These are phyloP conservation scores for Recurvirostra avosetta DNA, from an alignment of 2,113 vertebrate genomes.

Conservation along the genomic window DNA sequence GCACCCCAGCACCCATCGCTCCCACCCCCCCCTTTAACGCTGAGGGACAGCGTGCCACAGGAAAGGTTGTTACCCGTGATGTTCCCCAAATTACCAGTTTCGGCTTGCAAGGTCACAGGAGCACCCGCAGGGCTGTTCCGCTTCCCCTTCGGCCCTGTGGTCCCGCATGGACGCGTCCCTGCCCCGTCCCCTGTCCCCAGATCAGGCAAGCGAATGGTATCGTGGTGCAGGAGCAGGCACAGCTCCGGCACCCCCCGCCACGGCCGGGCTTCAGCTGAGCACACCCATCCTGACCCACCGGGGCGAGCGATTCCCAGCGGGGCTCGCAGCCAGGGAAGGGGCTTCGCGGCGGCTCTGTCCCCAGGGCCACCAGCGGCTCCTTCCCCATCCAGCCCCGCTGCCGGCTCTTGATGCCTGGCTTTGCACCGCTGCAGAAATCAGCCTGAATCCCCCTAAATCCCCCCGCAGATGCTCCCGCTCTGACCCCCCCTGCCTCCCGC, in stretches of 20 bases:
- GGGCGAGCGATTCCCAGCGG: neutral
- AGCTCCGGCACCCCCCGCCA: rapidly evolving
- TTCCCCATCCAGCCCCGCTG: neutral
- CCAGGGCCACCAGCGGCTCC: neutral
- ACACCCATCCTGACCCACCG: neutral
- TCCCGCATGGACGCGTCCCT: neutral
- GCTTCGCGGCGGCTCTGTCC: neutral
- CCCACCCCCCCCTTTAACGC: too few species aligned
- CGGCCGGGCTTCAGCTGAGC: rapidly evolving
- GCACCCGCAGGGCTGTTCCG: neutral
- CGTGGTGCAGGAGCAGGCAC: neutral
- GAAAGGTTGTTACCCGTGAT: neutral
- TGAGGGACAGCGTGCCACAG: too few species aligned
- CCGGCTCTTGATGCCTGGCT: neutral
- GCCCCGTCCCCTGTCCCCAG: neutral
- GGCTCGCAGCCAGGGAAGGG: neutral
- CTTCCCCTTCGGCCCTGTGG: too few species aligned
- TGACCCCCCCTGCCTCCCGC: neutral
- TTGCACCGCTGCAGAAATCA: too few species aligned
- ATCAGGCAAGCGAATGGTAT: neutral
- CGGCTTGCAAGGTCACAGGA: too few species aligned
- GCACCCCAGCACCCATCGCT: neutral
- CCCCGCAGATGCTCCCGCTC: too few species aligned
- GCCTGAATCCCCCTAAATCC: too few species aligned
- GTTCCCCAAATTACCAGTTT: neutral